Evolutionary conservation across 2,888 invertebrate genomes (phyloP).

Genomic region (Drosophila crucigera): DNA sequence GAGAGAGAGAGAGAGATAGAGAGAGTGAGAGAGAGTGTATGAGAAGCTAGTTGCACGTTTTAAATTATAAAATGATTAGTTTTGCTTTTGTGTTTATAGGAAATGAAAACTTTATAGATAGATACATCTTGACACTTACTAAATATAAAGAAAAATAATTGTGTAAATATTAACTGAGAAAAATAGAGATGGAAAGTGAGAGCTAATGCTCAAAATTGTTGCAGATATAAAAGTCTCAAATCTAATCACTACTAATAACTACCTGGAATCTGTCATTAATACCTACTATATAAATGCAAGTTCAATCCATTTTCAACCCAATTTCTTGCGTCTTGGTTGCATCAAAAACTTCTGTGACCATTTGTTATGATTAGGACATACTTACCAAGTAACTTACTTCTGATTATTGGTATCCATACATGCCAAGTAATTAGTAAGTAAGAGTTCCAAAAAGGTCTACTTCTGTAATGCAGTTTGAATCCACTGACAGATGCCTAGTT

Average conservation of each 20-base stretch:
- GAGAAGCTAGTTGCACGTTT: background rate
- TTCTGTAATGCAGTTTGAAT: background rate
- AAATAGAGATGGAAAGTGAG: background rate
- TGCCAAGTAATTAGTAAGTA: background rate
- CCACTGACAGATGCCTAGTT: background rate
- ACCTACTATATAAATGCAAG: background rate
- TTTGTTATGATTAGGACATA: background rate
- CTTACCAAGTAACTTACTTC: background rate
- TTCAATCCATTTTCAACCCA: background rate
- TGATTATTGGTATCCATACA: background rate
- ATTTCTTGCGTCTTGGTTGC: background rate
- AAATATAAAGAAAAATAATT: background rate
- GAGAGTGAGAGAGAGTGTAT: background rate
- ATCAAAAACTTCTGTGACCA: rapidly evolving
- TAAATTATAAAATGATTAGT: background rate
- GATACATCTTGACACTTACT: background rate
- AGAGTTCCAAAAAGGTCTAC: background rate
- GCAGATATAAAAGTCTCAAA: background rate
- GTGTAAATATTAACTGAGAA: background rate
- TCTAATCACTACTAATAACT: too few species aligned
- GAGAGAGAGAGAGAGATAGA: background rate
- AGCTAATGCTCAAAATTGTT: background rate
- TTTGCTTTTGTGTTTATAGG: background rate
- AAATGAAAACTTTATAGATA: background rate
- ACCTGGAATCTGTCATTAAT: background rate